Evolutionary conservation across 1,140 invertebrate species (phyloP).

Genomic region (Nephotettix cincticeps): DNA sequence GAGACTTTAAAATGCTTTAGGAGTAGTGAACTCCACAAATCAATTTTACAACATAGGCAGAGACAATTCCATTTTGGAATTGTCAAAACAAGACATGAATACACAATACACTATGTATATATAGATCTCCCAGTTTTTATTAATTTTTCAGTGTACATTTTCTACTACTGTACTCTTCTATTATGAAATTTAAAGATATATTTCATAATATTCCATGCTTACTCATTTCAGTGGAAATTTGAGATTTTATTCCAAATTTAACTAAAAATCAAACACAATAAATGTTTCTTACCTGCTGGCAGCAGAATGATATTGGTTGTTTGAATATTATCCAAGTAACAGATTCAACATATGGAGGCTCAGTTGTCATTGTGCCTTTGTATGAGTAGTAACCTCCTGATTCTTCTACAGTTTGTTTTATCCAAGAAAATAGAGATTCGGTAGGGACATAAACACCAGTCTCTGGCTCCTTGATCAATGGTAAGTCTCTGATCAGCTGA

Average conservation of each 20-base stretch:
- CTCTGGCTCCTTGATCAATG: background rate
- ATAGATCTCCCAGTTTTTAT: too few relatives aligned
- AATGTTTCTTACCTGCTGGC: background rate
- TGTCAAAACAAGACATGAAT: too few relatives aligned
- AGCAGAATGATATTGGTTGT: background rate
- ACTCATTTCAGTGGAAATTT: too few relatives aligned
- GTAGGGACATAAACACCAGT: background rate
- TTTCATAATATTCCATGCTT: background rate
- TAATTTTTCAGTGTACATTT: background rate
- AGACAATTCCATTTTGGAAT: too few relatives aligned
- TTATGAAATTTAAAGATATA: background rate
- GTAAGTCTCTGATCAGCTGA: background rate
- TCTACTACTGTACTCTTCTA: background rate
- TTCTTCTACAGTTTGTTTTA: background rate
- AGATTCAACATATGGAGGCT: background rate
- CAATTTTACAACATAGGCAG: too few relatives aligned
- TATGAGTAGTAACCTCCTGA: background rate
- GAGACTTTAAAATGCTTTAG: too few relatives aligned
- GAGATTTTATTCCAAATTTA: background rate
- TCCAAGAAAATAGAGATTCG: background rate
- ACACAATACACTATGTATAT: too few relatives aligned
- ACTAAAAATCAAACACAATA: background rate
- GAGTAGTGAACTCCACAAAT: too few relatives aligned
- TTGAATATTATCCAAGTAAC: background rate
- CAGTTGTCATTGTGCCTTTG: background rate